Conservation (phyloP, 2,113 vertebrate genomes). For the Paramormyrops kingsleyae region DNA sequence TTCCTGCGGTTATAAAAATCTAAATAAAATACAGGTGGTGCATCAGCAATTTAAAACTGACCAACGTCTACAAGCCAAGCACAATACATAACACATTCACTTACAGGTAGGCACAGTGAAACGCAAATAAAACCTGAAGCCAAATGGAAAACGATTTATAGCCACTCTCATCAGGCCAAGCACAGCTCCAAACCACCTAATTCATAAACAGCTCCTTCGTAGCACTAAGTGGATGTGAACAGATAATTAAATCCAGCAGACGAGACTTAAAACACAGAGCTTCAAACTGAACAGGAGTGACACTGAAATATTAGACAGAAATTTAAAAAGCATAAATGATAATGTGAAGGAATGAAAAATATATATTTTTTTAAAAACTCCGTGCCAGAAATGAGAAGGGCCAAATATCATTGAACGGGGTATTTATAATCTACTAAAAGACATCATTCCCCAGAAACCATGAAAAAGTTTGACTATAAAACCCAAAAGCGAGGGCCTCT, state of each 20-base stretch:
- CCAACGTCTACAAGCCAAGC: background rate
- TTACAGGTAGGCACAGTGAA: background rate
- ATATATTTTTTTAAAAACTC: too few species aligned
- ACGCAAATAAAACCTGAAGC: background rate
- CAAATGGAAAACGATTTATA: background rate
- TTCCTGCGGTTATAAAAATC: background rate
- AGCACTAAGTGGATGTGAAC: background rate
- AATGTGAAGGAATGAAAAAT: background rate
- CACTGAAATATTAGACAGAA: background rate
- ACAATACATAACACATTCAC: background rate
- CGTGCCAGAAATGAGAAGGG: background rate
- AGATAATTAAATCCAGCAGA: conserved; percentile 4
- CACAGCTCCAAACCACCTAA: background rate
- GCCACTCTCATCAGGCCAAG: background rate
- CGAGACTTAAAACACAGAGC: background rate
- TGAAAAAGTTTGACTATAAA: background rate
- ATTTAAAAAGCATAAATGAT: background rate
- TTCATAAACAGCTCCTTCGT: background rate
- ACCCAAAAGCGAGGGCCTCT: background rate
- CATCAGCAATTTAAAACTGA: background rate
- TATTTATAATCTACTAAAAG: background rate
- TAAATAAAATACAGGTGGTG: background rate
- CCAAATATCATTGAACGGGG: background rate
- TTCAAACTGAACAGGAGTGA: background rate
- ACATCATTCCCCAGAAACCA: background rate